These are phyloP conservation scores for Dendrocopos noguchii DNA, from an alignment of 2,113 vertebrate genomes.

Conservation along the genomic window DNA sequence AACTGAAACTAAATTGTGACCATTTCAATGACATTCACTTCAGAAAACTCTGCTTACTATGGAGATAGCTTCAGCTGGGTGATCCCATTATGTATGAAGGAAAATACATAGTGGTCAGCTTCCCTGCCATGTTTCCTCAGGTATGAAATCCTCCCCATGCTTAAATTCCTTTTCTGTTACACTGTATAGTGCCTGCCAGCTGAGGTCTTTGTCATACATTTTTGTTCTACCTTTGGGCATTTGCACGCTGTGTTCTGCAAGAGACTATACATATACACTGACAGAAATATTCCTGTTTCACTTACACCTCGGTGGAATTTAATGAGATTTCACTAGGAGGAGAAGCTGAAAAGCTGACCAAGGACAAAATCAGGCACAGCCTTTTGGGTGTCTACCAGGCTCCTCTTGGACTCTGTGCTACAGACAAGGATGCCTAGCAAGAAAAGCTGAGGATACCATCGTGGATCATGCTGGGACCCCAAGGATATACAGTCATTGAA, in stretches of 20 bases:
- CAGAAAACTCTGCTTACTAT: not conserved
- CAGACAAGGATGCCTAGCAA: not conserved
- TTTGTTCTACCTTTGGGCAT: not conserved
- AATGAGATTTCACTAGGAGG: not conserved
- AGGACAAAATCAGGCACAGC: not conserved
- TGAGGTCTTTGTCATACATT: not conserved
- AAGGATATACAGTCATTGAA: not conserved
- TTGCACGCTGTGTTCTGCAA: not conserved
- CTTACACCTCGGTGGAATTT: not conserved
- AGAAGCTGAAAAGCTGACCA: not conserved
- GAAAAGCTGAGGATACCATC: not conserved
- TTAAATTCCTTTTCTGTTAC: not conserved
- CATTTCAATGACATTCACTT: not conserved
- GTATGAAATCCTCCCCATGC: not conserved
- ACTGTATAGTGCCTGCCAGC: not conserved
- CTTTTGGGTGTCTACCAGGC: not conserved
- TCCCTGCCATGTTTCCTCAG: not conserved
- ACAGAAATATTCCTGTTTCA: not conserved
- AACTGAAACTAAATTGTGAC: not conserved
- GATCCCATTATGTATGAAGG: not conserved
- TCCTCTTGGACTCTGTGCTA: not conserved
- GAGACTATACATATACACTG: not conserved
- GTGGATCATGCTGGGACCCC: fast-evolving
- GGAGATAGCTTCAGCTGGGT: not conserved
- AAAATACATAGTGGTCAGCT: not conserved